phyloP scores from a whole-genome alignment of 1,140 invertebrate species.

The Lepidurus packardi region DNA sequence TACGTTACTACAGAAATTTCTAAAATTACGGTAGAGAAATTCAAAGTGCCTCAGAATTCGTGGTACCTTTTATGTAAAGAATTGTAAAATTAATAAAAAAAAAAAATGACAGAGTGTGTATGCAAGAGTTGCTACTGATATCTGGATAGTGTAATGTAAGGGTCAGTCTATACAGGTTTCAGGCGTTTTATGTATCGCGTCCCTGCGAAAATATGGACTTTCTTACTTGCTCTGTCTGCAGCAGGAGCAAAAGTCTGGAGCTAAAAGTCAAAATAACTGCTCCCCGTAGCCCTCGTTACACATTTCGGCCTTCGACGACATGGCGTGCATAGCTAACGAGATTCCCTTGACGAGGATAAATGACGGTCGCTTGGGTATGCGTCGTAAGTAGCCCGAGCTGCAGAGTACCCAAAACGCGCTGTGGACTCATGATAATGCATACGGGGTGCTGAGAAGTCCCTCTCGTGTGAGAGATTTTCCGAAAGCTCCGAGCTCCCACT shows the following conservation, averaged over 20 bases:
- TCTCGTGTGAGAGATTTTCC: neutral
- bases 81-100: too few relatives aligned
- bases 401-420: neutral
- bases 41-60: too few relatives aligned
- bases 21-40: too few relatives aligned
- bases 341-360: slow-evolving; percentile 21
- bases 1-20: too few relatives aligned
- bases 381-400: slow-evolving; percentile 8
- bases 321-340: slow-evolving; percentile 13
- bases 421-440: neutral
- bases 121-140: too few relatives aligned
- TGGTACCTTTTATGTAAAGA: too few relatives aligned
- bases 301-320: slow-evolving; percentile 18
- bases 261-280: neutral
- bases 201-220: neutral
- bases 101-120: too few relatives aligned
- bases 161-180: too few relatives aligned
- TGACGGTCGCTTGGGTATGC: slow-evolving; percentile 5
- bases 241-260: slow-evolving; percentile 9
- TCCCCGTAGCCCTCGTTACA: neutral
- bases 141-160: too few relatives aligned
- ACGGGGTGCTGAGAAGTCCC: neutral
- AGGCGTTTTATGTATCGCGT: too few relatives aligned
- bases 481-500: neutral
- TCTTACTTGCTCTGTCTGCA: neutral